Evolutionary conservation across 2,113 vertebrate genomes (phyloP).

Genomic region (Ploceus nigricollis): DNA sequence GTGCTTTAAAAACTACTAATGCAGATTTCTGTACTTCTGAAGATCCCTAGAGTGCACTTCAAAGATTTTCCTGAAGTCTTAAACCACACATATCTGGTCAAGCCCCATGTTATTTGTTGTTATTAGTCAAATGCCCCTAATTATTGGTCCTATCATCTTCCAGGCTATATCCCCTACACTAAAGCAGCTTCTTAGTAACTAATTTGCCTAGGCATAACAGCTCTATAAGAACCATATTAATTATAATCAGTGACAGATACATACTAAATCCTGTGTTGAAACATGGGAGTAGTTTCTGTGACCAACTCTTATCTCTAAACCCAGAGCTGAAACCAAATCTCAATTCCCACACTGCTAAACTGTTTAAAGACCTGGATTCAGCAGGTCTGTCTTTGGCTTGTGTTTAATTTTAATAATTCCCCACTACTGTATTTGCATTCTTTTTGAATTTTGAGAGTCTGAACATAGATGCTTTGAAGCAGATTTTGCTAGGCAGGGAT

Average conservation of each 20-base stretch:
- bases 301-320: background rate
- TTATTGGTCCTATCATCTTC: background rate
- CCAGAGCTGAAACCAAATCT: background rate
- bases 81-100: background rate
- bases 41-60: background rate
- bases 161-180: background rate
- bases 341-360: background rate
- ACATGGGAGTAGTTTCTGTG: background rate
- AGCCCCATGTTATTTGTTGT: background rate
- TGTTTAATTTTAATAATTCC: background rate
- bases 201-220: background rate
- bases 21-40: background rate
- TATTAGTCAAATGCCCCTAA: background rate
- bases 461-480: background rate
- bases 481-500: background rate
- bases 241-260: background rate
- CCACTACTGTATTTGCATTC: background rate
- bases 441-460: background rate
- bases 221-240: background rate
- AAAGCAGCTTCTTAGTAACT: background rate
- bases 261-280: background rate
- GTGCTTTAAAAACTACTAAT: conserved; percentile 15
- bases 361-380: background rate
- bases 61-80: background rate
- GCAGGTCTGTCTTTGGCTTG: background rate